These are phyloP conservation scores for Aphaenogaster floridana DNA, from an alignment of 1,140 invertebrate genomes.

Conservation along the genomic window DNA sequence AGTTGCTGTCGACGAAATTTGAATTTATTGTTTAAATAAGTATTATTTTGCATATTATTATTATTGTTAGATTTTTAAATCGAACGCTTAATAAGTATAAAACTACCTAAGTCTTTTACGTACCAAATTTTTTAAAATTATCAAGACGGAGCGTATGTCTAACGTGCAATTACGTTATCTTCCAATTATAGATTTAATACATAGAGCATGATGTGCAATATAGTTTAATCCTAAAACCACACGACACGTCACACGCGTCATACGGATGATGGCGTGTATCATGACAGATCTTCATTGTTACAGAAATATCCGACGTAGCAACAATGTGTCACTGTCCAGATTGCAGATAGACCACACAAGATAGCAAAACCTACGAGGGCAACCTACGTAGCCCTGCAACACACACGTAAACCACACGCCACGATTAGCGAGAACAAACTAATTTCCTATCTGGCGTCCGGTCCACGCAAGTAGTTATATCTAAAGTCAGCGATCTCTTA, in stretches of 20 bases:
- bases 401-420: constrained; percentile 56
- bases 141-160: not conserved
- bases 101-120: not conserved
- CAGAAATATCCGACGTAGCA: constrained; percentile 61
- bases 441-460: constrained; percentile 54
- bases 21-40: no score
- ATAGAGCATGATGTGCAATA: not conserved
- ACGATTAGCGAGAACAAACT: constrained; percentile 59
- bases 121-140: not conserved
- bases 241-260: constrained; percentile 26
- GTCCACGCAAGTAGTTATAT: constrained; percentile 50
- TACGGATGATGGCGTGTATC: constrained; percentile 18
- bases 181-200: constrained; percentile 13
- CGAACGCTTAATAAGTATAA: not conserved
- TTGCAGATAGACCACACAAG: constrained; percentile 54
- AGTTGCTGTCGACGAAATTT: no score
- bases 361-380: constrained; percentile 57
- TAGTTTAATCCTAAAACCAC: constrained; percentile 47
- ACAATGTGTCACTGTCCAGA: constrained; percentile 65
- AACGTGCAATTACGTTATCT: not conserved
- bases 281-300: constrained; percentile 62
- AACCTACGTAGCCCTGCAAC: not conserved
- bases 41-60: not conserved
- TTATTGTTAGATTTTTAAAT: not conserved
- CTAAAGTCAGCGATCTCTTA: constrained; percentile 34